phyloP scores from a whole-genome alignment of 1,140 invertebrate species.

The Cryptotermes secundus region DNA sequence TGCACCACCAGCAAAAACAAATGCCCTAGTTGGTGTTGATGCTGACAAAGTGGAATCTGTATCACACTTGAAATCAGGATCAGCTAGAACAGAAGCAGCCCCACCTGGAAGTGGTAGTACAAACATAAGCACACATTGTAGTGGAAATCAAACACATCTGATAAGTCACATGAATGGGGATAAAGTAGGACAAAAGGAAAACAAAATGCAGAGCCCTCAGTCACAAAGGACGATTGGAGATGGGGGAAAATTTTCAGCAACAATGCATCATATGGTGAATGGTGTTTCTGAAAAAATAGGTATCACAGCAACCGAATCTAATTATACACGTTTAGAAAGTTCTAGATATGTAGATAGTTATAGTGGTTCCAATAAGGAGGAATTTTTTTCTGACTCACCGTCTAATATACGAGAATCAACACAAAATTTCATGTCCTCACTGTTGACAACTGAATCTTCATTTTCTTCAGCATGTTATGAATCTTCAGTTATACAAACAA shows the following conservation, averaged over 20 bases:
- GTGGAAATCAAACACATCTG: not conserved
- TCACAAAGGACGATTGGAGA: not conserved
- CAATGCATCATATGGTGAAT: not conserved
- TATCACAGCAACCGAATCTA: not conserved
- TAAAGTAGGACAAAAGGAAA: not conserved
- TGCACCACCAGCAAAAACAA: not conserved
- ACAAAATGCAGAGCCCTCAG: not conserved
- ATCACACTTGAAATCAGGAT: not conserved
- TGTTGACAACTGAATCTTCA: constrained; percentile 23
- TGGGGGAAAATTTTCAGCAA: not conserved
- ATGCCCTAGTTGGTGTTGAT: not conserved
- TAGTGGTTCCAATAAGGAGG: not conserved
- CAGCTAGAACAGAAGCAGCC: not conserved
- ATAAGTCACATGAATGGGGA: not conserved
- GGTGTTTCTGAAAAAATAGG: not conserved
- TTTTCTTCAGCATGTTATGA: not conserved
- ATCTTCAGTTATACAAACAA: not conserved
- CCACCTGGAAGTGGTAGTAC: not conserved
- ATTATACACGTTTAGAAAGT: not conserved
- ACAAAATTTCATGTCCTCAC: constrained; percentile 31
- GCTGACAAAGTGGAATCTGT: not conserved
- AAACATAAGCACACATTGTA: not conserved
- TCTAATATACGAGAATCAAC: constrained; percentile 27
- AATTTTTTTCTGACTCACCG: constrained; percentile 6
- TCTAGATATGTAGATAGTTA: not conserved